phyloP scores from a whole-genome alignment of 1,140 invertebrate genomes.

The Saccostrea glomerata region DNA sequence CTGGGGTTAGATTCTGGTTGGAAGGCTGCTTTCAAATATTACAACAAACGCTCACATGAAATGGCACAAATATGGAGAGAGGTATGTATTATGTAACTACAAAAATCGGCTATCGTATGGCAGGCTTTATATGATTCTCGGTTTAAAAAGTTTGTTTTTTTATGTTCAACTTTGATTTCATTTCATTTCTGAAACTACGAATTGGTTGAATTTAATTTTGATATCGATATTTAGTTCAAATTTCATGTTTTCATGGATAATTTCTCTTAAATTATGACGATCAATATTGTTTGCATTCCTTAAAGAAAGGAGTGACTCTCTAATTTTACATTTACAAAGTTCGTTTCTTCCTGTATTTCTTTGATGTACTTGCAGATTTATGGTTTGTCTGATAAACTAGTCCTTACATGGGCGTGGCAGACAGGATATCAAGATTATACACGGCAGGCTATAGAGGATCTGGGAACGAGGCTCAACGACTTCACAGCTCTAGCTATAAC shows the following conservation, averaged over 20 bases:
- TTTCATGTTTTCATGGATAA: too few species aligned
- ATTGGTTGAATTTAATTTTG: too few species aligned
- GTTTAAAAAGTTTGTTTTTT: too few species aligned
- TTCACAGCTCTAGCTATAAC: conserved; percentile 66
- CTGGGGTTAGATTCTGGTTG: conserved; percentile 55
- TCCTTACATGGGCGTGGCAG: conserved; percentile 69
- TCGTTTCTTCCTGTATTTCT: background rate
- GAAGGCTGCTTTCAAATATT: conserved; percentile 65
- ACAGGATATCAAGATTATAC: conserved; percentile 67
- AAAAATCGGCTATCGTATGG: too few species aligned
- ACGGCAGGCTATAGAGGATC: conserved; percentile 62
- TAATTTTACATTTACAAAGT: background rate
- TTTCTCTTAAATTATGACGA: too few species aligned
- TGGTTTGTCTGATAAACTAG: conserved; percentile 44
- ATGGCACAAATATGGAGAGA: conserved; percentile 63
- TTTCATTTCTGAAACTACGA: too few species aligned
- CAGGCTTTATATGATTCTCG: too few species aligned
- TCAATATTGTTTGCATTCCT: background rate
- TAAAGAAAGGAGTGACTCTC: background rate
- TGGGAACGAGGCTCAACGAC: conserved; percentile 53
- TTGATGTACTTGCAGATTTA: conserved; percentile 31
- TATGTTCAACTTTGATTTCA: too few species aligned
- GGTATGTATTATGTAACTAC: conserved; percentile 41
- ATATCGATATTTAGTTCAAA: too few species aligned
- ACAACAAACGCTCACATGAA: conserved; percentile 65